These are phyloP conservation scores for Steinernema feltiae DNA, from an alignment of 1,140 invertebrate species.

Conservation along the genomic window DNA sequence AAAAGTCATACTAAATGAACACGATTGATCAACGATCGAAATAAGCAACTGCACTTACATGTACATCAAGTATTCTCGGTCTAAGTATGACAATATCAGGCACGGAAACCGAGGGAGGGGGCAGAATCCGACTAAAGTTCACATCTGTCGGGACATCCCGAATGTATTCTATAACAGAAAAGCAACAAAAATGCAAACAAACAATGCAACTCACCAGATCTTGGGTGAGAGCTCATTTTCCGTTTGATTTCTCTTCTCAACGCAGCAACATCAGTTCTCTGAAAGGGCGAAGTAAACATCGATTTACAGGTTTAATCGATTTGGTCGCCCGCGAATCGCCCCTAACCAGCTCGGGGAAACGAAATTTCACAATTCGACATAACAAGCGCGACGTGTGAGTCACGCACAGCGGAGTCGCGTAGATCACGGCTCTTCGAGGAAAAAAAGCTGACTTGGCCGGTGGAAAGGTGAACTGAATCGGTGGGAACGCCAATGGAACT, in stretches of 20 bases:
- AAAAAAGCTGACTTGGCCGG: too few species aligned
- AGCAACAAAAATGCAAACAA: too few species aligned
- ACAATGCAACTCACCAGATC: too few species aligned
- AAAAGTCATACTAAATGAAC: conserved; percentile 41
- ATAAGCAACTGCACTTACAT: not conserved
- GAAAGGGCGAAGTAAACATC: too few species aligned
- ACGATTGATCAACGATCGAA: conserved; percentile 19
- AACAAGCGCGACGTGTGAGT: too few species aligned
- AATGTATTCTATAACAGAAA: conserved; percentile 37
- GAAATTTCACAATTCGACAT: not conserved
- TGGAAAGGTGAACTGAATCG: too few species aligned
- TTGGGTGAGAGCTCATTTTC: too few species aligned
- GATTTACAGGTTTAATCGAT: not conserved
- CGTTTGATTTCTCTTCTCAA: too few species aligned
- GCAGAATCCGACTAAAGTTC: conserved; percentile 24
- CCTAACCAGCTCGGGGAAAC: too few species aligned
- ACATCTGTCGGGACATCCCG: conserved; percentile 41
- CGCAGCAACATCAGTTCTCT: not conserved
- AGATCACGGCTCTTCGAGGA: too few species aligned
- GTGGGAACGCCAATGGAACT: too few species aligned
- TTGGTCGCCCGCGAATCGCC: not conserved
- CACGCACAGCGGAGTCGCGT: too few species aligned
- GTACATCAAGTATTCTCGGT: conserved; percentile 19
- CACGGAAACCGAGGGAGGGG: conserved; percentile 27
- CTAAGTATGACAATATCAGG: conserved; percentile 23